phyloP scores from a whole-genome alignment of 2,888 invertebrate genomes.

The Malthinus flaveolus region DNA sequence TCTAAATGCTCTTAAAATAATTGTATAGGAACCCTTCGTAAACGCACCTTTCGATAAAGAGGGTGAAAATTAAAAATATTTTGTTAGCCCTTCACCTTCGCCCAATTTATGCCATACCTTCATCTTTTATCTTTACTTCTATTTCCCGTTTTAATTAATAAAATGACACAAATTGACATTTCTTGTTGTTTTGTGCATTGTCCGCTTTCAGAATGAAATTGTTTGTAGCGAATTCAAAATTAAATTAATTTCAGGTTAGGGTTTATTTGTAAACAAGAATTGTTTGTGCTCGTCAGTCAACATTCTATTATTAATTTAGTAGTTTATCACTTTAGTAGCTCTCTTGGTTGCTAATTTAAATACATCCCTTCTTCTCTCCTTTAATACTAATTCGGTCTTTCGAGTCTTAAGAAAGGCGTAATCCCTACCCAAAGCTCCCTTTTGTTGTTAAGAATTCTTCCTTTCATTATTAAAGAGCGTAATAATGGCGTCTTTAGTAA shows the following conservation, averaged over 20 bases:
- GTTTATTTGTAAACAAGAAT: conserved; percentile 34
- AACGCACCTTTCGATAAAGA: no score
- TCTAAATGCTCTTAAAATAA: no score
- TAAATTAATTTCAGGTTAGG: conserved; percentile 22
- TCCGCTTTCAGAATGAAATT: conserved; percentile 1
- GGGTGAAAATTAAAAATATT: no score
- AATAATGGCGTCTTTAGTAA: conserved; percentile 35
- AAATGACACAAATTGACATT: not conserved
- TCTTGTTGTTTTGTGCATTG: not conserved
- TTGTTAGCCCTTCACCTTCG: no score
- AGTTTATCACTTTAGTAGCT: conserved; percentile 49
- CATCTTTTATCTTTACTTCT: not conserved
- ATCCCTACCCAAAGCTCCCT: conserved; percentile 40
- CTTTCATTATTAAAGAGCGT: conserved; percentile 43
- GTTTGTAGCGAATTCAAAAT: conserved; percentile 6
- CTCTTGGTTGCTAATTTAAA: conserved; percentile 49
- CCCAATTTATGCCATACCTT: no score
- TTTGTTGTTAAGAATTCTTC: conserved; percentile 42
- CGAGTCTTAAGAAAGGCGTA: conserved; percentile 40
- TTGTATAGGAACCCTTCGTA: no score
- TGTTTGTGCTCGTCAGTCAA: conserved; percentile 35
- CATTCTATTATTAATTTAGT: conserved; percentile 45
- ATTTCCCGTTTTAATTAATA: not conserved
- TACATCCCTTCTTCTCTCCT: conserved; percentile 36
- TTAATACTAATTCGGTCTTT: conserved; percentile 31